Evolutionary conservation across 2,797 vertebrate species (phyloP), one percentile per base, ranked within the genome.

Genomic region (Rhabdophis nuchalis): DNA sequence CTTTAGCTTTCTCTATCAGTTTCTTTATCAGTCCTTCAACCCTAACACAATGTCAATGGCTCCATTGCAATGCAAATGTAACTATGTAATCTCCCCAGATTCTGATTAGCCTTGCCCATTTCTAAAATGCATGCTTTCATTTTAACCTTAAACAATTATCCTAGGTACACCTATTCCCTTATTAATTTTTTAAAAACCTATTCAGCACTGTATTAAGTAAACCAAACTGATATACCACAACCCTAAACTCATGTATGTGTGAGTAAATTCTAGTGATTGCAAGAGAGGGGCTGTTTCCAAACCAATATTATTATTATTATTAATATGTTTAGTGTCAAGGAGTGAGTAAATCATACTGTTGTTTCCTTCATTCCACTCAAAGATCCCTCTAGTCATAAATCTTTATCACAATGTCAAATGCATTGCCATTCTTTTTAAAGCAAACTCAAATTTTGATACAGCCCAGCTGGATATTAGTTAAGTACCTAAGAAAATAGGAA

Each of bases 1-100:
- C 87, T 53, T 29, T 72, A 85, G 10, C 0, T 0, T 94, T 89
- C 27, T 6, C n/a, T 92, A 92, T 94, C 86, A 14, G 11, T 93
- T 87, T 57, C 87, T 72, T 89, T 18, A 46, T 64, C 27, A 4
- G 72, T 87, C 93, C 93, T 95, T 93, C 95, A 85, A 89, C 87
- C 1, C 60, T 41, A 16, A 9, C 0, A 0, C 95, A 95, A 95
- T 93, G 94, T 95, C 96, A 96, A 90, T 1, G 50, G 23, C 53
- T 29, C 77, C 86, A 93, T 95, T 93, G 60, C 3, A 0, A 94
- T 95, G 93, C 32, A 95, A 95, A 95, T 92, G 93, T 89, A 90
- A n/a, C 68, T 53, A 9, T 92, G 89, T 86, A 90, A 60, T 89
- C 93, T 95, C 94, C 93, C 94, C n/a, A 77, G 89, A 50, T 32